Percentiles rank a stretch among this genome's conserved stretches.
phyloP scores from a whole-genome alignment of 2,113 vertebrate genomes.

The Callorhinus ursinus region DNA sequence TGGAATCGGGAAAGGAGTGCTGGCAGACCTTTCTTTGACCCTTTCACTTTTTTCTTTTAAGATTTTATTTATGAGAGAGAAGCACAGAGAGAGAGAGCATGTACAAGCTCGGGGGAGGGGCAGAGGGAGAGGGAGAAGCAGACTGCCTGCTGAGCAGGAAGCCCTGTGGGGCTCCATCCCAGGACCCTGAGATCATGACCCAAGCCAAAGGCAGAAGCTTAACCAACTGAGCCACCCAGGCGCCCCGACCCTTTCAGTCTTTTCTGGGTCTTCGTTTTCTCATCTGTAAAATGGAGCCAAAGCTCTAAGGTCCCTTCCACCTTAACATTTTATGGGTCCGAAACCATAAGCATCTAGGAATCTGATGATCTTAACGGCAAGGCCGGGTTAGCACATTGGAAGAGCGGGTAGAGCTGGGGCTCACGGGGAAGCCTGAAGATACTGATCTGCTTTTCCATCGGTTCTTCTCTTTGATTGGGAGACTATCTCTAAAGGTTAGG shows the following conservation, averaged over 20 bases:
- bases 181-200: too few species aligned
- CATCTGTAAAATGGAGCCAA: background rate
- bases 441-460: background rate
- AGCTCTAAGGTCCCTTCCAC: background rate
- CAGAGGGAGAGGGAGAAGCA: background rate
- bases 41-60: background rate
- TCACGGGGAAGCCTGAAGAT: background rate
- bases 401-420: background rate
- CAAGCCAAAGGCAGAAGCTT: background rate
- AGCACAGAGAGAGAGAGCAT: background rate
- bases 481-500: background rate
- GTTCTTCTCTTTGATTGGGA: background rate
- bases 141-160: background rate
- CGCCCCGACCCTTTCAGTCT: background rate
- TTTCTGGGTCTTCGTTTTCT: background rate
- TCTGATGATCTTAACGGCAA: background rate
- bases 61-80: background rate
- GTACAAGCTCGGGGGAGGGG: background rate
- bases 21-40: background rate
- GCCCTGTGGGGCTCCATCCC: too few species aligned
- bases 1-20: background rate
- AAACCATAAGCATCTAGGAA: background rate
- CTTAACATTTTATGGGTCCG: background rate
- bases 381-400: accelerated
- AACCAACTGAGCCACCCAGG: too few species aligned